Evolutionary conservation across 2,113 vertebrate species (phyloP).

Genomic region (Motacilla tschutschensis): DNA sequence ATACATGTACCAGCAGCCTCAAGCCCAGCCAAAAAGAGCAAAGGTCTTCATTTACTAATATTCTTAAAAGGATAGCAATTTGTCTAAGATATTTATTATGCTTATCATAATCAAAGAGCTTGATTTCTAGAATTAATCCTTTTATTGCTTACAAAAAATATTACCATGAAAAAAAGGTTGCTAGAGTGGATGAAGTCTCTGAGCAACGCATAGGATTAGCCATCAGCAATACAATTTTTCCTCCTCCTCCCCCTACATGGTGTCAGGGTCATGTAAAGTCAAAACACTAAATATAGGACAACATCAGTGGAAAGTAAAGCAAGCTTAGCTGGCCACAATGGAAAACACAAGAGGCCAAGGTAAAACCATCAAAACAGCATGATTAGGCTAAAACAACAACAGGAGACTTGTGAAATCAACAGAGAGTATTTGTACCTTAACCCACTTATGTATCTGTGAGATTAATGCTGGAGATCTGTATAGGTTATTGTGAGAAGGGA

Average conservation of each 20-base stretch:
- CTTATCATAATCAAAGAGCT: slow-evolving; percentile 56
- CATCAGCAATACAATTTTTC: slow-evolving; percentile 31
- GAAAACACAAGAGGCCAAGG: neutral
- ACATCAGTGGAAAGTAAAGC: slow-evolving; percentile 8
- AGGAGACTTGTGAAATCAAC: neutral
- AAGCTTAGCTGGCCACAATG: neutral
- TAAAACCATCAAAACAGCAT: slow-evolving; percentile 7
- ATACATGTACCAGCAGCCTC: slow-evolving; percentile 35
- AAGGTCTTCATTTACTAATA: slow-evolving; percentile 62
- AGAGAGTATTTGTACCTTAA: neutral
- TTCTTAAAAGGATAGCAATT: slow-evolving; percentile 65
- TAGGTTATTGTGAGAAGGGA: neutral
- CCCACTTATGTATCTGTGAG: neutral
- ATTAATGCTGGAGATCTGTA: neutral
- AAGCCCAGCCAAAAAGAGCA: slow-evolving; percentile 45
- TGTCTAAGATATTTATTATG: slow-evolving; percentile 47
- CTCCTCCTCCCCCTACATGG: slow-evolving; percentile 12
- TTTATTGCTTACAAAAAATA: slow-evolving; percentile 51
- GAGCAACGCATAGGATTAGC: slow-evolving; percentile 33
- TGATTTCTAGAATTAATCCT: slow-evolving; percentile 56
- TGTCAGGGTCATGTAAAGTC: slow-evolving; percentile 39
- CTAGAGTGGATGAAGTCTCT: neutral
- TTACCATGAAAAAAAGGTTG: slow-evolving; percentile 40
- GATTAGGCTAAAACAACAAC: slow-evolving; percentile 4
- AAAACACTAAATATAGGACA: slow-evolving; percentile 52